Conservation (phyloP, 2,888 invertebrate species). For the Caenorhabditis sp. region DNA sequence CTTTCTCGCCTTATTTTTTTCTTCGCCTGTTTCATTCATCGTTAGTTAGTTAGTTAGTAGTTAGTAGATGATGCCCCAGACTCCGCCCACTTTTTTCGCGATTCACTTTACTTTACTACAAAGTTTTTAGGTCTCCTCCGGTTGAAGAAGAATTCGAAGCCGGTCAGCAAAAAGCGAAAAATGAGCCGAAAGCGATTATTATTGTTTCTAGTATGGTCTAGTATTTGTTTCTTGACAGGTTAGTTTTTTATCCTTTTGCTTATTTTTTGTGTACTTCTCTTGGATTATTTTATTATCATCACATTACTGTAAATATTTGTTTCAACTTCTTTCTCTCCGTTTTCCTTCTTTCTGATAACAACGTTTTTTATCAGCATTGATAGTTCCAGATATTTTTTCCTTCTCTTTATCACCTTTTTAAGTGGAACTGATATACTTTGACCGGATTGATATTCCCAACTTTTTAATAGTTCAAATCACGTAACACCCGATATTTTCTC, state of each 20-base stretch:
- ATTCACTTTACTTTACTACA: no score
- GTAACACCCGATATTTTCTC: background rate
- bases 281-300: background rate
- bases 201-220: background rate
- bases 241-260: background rate
- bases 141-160: background rate
- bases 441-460: background rate
- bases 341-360: no score
- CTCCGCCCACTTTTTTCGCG: background rate
- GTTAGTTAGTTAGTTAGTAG: background rate
- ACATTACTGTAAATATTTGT: no score
- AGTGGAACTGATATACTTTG: no score
- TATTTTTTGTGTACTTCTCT: background rate
- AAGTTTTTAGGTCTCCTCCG: background rate
- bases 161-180: background rate
- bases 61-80: background rate
- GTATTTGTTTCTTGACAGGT: background rate
- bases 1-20: background rate
- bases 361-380: no score
- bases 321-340: no score
- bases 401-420: no score
- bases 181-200: background rate
- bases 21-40: background rate
- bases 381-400: no score
- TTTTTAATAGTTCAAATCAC: background rate